phyloP scores from a whole-genome alignment of 2,888 invertebrate species.

The Pocota personata region DNA sequence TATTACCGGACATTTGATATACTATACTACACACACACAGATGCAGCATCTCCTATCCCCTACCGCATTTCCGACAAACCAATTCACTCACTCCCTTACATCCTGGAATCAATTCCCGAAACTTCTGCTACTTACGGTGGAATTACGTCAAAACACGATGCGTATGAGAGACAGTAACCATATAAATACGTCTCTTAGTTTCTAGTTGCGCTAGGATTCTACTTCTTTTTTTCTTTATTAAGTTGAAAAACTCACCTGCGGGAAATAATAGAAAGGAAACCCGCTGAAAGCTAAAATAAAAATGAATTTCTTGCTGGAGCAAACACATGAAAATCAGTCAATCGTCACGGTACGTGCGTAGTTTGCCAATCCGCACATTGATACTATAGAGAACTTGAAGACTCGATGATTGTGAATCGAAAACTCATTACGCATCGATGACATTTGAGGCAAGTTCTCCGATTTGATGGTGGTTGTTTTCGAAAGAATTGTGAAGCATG shows the following conservation, averaged over 20 bases:
- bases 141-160: conserved; percentile 1
- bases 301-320: conserved; percentile 1
- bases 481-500: conserved; percentile 1
- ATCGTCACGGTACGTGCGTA: conserved; percentile 60
- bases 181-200: neutral
- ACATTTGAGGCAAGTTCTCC: conserved; percentile 61
- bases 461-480: conserved; percentile 51
- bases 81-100: neutral
- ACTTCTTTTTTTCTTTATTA: neutral
- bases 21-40: neutral
- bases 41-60: neutral
- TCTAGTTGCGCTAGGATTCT: neutral
- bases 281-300: neutral
- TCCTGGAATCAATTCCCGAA: conserved; percentile 4
- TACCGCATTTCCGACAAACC: too few relatives aligned
- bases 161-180: neutral
- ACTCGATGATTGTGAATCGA: conserved; percentile 59
- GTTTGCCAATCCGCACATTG: conserved; percentile 56
- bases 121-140: conserved; percentile 8
- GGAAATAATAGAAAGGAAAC: neutral
- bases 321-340: conserved; percentile 50
- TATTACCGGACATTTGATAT: conserved; percentile 23
- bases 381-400: neutral
- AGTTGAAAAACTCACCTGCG: neutral
- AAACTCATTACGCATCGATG: conserved; percentile 71